Evolutionary conservation across 2,888 invertebrate species (phyloP), one percentile per base, ranked within the genome.

Genomic region (Hermaeophaga mercurialis): DNA sequence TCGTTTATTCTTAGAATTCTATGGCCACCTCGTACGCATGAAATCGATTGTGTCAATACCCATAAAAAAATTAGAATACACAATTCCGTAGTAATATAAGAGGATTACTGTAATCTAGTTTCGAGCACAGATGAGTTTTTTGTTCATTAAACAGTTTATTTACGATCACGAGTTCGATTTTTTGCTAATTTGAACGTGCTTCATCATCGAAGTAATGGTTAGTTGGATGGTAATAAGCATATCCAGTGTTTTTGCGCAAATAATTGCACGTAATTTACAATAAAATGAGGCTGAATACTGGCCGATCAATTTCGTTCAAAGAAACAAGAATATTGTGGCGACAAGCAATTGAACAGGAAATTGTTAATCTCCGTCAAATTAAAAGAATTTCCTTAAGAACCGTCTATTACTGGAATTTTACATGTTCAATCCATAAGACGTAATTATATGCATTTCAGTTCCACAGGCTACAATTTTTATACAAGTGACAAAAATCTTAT

Each of bases 131-230:
- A 28, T 19, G 9, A 9, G n/a, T 15, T 38, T 15, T 18, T 14
- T 12, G 17, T 38, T n/a, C 38, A 19, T 39, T 14, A 38, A 38
- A 15, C 14, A 22, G 9, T 39, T 39, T 39, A 39, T 39, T 39
- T 39, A 39, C 39, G 39, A 39, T 39, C 39, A 19, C 39, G 39
- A 39, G 5, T n/a, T 39, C 19, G 8, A 31, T 39, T 39, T 39
- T 39, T 39, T 39, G 39, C 39, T n/a, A 39, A 39, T 39, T 39
- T 19, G 19, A 11, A 19, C 39, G 19, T 39, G 39, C 39, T 12
- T 19, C 22, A 19, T 18, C 19, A 11, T 22, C 39, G 19, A 18
- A 8, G 39, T 39, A 19, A 39, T 39, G 39, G 39, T 39, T 39
- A 19, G 39, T 39, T 39, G 7, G n/a, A 4, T 12, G 3, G 19